Base-by-base conservation (phyloP, 2,888 invertebrate genomes). In the Suillia variegata region DNA sequence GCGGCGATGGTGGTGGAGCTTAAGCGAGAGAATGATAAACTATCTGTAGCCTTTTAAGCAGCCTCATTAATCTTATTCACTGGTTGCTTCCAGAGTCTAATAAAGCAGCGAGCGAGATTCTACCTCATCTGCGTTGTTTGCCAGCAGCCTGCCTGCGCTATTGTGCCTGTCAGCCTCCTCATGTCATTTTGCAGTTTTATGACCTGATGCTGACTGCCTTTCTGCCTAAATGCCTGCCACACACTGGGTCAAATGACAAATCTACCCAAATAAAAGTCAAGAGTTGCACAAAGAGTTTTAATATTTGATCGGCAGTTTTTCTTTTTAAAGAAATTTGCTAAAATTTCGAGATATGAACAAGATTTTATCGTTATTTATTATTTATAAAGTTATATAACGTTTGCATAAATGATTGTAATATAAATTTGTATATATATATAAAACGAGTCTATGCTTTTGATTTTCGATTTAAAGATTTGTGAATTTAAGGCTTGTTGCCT, bases 1-100 rank as follows among this genome's bases (percentile, higher is more conserved):
- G 38, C 38, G 15, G 38, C 38, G 15, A n/a, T n/a, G n/a, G 13
- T 13, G 38, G 38, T n/a, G n/a, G 13, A 38, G 38, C 38, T 49
- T 61, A 64, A 59, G 67, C 66, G 67, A 67, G 64, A 70, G 65
- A 67, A 67, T 78, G 77, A 78, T 78, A 77, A 78, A 78, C 77
- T 76, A 76, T 61, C 76, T 74, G 69, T 71, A 78, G 75, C 76
- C 72, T 75, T 75, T 75, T 76, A 77, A 78, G 74, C 75, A 77
- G 77, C 74, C 75, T 78, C 78, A 78, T 78, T 78, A 78, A 78
- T 78, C 77, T 78, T 78, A 73, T 73, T 77, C 78, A 77, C 68
- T 68, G 70, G 71, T 68, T 66, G 72, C 67, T 69, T 67, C 66
- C 56, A 33, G 34, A 31, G 48, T 22, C 21, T 3, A 48, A 48